Evolutionary conservation across 2,797 vertebrate genomes (phyloP), one percentile per base, ranked within the genome.

Genomic region (Erpetoichthys calabaricus): DNA sequence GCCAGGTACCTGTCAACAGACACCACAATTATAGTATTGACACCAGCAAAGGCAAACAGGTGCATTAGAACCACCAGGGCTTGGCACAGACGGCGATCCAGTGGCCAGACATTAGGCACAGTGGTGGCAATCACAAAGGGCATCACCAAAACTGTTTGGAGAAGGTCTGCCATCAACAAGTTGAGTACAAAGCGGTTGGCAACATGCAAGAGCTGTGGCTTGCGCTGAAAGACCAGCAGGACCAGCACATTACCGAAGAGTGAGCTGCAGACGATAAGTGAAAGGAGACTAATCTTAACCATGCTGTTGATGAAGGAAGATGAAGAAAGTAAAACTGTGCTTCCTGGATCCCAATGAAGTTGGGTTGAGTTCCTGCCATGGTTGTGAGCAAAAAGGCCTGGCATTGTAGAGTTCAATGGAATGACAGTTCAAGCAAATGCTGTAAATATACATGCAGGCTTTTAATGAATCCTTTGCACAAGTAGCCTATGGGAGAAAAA

Each of bases 121-220:
- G 87, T 82, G 43, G 83, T 83, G 1, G 86, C 85, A 42, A 92
- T 86, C 63, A 87, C 86, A 59, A 91, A 90, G 45, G 91, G 91
- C 80, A 90, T 91, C 58, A 92, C 90, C 4, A 91, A 64, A 4
- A 86, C 65, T 4, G 90, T 86, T 76, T 91, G 91, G 43, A 92
- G 81, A 1, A 94, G 78, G 63, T 92, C 90, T 1, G 89, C 89
- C 67, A 91, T 47, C 10, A 92, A 83, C 57, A 92, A 83, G 76
- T 92, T 92, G 65, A 92, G 88, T 62, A 92, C 86, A 25, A 94
- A 92, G 57, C 87, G 86, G 66, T 94, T 92, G 66, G 90, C 86
- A 45, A 91, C 87, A 2, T 92, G 89, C 25, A 92, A 80, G 42
- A 94, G 81, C 73, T 91, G 86, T 1, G 91, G 90, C 73, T 92